These are phyloP conservation scores for Chirona hameri DNA, from an alignment of 2,888 invertebrate species.

Conservation along the genomic window DNA sequence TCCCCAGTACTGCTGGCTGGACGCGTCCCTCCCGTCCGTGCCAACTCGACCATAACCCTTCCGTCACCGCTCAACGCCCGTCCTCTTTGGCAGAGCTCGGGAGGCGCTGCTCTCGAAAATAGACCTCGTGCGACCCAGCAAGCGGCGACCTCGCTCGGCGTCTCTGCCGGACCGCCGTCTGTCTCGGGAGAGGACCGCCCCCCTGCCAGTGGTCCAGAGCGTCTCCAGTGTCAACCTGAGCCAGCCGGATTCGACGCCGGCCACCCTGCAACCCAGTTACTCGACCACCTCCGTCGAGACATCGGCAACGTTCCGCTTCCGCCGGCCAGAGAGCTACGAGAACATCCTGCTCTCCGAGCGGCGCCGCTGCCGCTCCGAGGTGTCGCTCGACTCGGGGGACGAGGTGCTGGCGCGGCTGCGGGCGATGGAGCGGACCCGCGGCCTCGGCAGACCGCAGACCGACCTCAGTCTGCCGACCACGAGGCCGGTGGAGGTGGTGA, in stretches of 20 bases:
- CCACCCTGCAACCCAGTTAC: not conserved
- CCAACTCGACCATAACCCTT: not conserved
- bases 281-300: not conserved
- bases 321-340: slow-evolving; percentile 9
- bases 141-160: not conserved
- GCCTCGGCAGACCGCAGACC: not conserved
- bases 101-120: slow-evolving; percentile 13
- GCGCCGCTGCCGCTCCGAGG: not conserved
- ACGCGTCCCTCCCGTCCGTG: not conserved
- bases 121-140: not conserved
- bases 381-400: not conserved
- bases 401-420: slow-evolving; percentile 22
- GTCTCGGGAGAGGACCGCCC: not conserved
- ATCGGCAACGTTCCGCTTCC: slow-evolving; percentile 11
- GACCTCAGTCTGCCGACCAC: not conserved
- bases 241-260: not conserved
- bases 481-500: not conserved
- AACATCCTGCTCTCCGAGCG: slow-evolving; percentile 22
- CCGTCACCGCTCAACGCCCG: not conserved
- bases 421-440: not conserved
- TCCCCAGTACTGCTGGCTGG: not conserved
- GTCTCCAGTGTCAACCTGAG: not conserved
- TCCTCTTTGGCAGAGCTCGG: slow-evolving; percentile 10
- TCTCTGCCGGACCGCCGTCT: not conserved
- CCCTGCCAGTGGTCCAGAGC: not conserved